phyloP scores from a whole-genome alignment of 2,797 vertebrate genomes.

The Clamator glandarius region DNA sequence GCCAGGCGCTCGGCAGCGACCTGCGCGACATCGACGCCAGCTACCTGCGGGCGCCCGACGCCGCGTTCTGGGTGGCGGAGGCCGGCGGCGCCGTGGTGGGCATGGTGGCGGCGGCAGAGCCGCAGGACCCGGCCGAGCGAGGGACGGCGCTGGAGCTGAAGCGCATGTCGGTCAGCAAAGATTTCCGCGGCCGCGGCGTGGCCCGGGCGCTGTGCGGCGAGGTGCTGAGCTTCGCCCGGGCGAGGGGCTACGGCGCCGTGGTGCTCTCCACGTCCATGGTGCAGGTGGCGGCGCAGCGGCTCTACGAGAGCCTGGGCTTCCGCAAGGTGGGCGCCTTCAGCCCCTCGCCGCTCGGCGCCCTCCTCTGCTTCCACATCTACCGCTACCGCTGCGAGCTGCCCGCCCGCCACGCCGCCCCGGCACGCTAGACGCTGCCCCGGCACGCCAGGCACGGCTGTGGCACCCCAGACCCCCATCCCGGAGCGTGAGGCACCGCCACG shows the following conservation, averaged over 20 bases:
- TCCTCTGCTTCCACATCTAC: slow-evolving; percentile 79
- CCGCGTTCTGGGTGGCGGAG: slow-evolving; percentile 85
- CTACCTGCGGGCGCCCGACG: slow-evolving; percentile 64
- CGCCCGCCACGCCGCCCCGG: fast-evolving
- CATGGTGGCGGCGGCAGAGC: slow-evolving; percentile 72
- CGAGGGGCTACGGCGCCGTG: slow-evolving; percentile 73
- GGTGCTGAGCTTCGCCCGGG: slow-evolving; percentile 77
- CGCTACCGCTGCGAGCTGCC: slow-evolving; percentile 78
- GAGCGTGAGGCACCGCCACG: too few relatives aligned
- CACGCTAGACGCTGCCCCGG: fast-evolving
- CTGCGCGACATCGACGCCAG: slow-evolving; percentile 45
- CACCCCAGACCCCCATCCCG: background rate
- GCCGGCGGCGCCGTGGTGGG: slow-evolving; percentile 76
- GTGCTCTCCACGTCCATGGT: slow-evolving; percentile 81
- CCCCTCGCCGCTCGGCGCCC: slow-evolving; percentile 61
- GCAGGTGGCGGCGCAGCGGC: slow-evolving; percentile 82
- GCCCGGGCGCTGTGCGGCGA: slow-evolving; percentile 79
- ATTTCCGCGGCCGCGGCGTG: slow-evolving; percentile 80
- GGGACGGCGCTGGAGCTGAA: slow-evolving; percentile 79
- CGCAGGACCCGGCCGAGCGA: background rate
- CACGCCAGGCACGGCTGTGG: too few relatives aligned
- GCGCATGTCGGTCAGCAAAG: slow-evolving; percentile 79
- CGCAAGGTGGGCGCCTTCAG: slow-evolving; percentile 59
- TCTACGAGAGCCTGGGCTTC: slow-evolving; percentile 84
- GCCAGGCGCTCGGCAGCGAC: slow-evolving; percentile 70